Evolutionary conservation across 2,113 vertebrate genomes (phyloP).

Genomic region (Plestiodon gilberti): DNA sequence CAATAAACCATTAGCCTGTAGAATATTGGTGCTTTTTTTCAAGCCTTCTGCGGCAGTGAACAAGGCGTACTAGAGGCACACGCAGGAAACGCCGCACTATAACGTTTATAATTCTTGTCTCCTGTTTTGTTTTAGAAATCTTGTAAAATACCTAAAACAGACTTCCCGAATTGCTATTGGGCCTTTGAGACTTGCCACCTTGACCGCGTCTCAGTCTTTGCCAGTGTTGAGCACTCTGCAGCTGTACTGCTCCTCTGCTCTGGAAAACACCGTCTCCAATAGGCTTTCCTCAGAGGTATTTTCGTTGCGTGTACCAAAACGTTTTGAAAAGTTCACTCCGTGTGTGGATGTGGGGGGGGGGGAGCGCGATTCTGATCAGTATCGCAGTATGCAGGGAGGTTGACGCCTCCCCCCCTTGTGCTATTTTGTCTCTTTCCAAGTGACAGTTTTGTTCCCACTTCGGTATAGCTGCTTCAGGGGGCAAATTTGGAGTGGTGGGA

Average conservation of each 20-base stretch:
- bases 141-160: slow-evolving; percentile 94
- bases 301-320: not conserved
- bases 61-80: not conserved
- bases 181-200: slow-evolving; percentile 90
- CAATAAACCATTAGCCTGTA: not conserved
- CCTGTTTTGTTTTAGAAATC: slow-evolving; percentile 73
- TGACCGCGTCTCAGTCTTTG: slow-evolving; percentile 87
- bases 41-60: too few species aligned
- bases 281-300: slow-evolving; percentile 86
- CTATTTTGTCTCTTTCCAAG: too few species aligned
- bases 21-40: not conserved
- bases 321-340: not conserved
- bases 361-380: too few species aligned
- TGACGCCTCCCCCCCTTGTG: too few species aligned
- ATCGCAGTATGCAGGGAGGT: too few species aligned
- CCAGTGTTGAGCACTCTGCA: slow-evolving; percentile 91
- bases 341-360: too few species aligned
- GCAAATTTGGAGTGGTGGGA: too few species aligned
- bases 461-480: too few species aligned
- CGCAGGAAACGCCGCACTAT: too few species aligned
- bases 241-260: slow-evolving; percentile 87
- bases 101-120: not conserved
- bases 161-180: slow-evolving; percentile 91
- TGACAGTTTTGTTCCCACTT: too few species aligned
- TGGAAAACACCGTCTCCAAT: slow-evolving; percentile 90